Evolutionary conservation across 2,888 invertebrate genomes (phyloP), one percentile per base, ranked within the genome.

Genomic region (Lasius fuliginosus): DNA sequence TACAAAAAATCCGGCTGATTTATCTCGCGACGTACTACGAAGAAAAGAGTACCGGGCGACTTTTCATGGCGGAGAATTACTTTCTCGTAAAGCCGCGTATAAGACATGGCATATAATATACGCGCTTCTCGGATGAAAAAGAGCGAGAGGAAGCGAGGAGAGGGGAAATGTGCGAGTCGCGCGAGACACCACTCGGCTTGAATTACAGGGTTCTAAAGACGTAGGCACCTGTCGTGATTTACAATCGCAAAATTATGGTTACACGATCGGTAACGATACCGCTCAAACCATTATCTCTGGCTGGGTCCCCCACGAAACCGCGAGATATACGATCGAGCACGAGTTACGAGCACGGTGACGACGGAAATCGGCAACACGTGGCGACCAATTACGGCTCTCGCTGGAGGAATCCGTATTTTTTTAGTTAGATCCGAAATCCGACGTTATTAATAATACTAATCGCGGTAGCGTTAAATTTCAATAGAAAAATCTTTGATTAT

Each of bases 161-260:
- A 53, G 46, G 76, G 68, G 67, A 71, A 58, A 30, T 56, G 58
- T n/a, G 58, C n/a, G 79, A 71, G 69, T 84, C 77, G 83, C 82
- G 82, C 77, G 77, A 73, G 87, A 88, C 90, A 88, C 83, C 82
- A 84, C 74, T 79, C 81, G 83, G 60, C 83, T 90, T 86, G 88
- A 90, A 90, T 90, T 90, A 89, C 89, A 87, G 90, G 88, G 82
- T 83, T 85, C 88, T 89, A 90, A 88, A 90, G 86, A 90, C 86
- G 85, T 85, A 87, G 90, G 81, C 90, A 91, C 90, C 90, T 91
- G 90, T 89, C 90, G 87, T 90, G 90, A 91, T 91, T 91, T 91
- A 91, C 91, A 88, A 84, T 91, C 91, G 79, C 89, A 84, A 91
- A 91, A 90, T 91, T 89, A 89, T 84, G 87, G 90, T 90, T 91